Base-by-base conservation (phyloP, 1,140 invertebrate genomes). In the Drosophila equinoxialis region DNA sequence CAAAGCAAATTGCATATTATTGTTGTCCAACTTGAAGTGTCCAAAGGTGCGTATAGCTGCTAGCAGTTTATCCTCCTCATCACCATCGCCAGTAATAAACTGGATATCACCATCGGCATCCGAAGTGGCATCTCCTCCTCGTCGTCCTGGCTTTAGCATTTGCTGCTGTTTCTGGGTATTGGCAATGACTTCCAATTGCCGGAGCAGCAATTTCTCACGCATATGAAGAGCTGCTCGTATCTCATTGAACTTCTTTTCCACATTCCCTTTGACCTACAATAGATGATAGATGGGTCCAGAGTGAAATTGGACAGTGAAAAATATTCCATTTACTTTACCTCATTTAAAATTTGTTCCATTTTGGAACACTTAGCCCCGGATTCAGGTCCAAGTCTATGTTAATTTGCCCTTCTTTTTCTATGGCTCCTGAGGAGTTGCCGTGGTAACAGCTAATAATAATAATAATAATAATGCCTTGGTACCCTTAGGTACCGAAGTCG, bases 161-260 rank as follows among this genome's bases (percentile, higher is more conserved):
- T 77, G 76, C 57, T 78, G 75, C 39, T 78, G 75, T 30, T 93
- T 74, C 33, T 93, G 92, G 51, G 93, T 93, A 45, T 85, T 92
- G 14, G 93, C 92, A 20, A 94, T 90, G 8, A 93, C 93, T 67
- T 94, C 93, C 5, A 94, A 89, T 81, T 94, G 94, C 8, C 94
- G 92, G 2, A 94, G 75, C 14, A 94, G 87, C 76, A 94, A 91
- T 55, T 92, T 93, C 67, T 94, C 93, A 71, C 94, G 90, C 60
- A 92, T 92, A 72, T 91, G 89, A 20, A 94, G 67, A 0, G 90
- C 90, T 42, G 93, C 90, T 13, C 89, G 82, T 13, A 94, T 74
- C 60, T 92, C 90, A 41, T 92, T 91, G 61, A 94, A 94, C 67
- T 93, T 93, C 30, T 77, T 77, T 69, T 90, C 91, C 45, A 94